Conservation (phyloP, 2,113 vertebrate species). For the Pipra filicauda region DNA sequence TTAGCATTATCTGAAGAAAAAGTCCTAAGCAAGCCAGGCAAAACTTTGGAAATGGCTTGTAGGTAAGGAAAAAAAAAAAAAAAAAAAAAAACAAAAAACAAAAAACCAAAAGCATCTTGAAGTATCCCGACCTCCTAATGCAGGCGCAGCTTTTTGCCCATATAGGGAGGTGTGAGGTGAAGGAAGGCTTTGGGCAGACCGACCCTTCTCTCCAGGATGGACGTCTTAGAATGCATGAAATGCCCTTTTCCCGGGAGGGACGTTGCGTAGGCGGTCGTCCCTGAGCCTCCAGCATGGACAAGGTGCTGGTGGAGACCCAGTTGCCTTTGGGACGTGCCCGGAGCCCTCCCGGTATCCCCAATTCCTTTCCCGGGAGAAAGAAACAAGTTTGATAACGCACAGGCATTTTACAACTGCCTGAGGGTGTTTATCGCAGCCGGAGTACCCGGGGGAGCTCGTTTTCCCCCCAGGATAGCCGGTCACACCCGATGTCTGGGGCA, state of each 20-base stretch:
- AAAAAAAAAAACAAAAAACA: neutral
- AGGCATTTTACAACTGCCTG: neutral
- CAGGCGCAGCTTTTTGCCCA: neutral
- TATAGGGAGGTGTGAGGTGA: accelerated
- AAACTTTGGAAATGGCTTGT: neutral
- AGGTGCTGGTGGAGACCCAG: neutral
- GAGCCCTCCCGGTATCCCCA: neutral
- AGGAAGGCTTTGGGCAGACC: neutral
- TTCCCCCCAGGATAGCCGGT: neutral
- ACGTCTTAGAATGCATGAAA: accelerated
- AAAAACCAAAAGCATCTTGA: neutral
- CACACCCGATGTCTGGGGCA: no score
- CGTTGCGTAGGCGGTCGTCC: accelerated
- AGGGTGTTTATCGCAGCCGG: accelerated
- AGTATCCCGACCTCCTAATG: accelerated
- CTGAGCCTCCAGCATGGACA: neutral
- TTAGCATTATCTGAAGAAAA: neutral
- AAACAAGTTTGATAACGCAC: neutral
- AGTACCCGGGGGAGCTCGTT: neutral
- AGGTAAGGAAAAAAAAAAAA: accelerated
- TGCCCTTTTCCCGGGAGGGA: neutral
- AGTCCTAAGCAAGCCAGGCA: neutral
- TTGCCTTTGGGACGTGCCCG: neutral
- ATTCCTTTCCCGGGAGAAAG: neutral
- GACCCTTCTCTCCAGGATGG: neutral